These are phyloP conservation scores for Chascanopsetta lugubris DNA, from an alignment of 2,113 vertebrate species.

Conservation along the genomic window DNA sequence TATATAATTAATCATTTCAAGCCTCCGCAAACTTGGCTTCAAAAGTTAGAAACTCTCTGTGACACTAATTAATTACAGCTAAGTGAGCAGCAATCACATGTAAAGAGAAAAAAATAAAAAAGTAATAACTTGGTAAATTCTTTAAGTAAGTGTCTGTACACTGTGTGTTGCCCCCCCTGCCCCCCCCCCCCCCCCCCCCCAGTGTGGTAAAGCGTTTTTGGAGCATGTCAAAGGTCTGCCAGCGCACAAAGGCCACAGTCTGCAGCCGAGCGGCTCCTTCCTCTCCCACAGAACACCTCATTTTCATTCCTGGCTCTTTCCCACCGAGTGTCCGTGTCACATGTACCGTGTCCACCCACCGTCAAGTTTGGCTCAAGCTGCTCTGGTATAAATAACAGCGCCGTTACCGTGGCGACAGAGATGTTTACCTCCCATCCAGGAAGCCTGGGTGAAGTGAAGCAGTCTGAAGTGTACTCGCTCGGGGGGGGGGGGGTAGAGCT, in stretches of 20 bases:
- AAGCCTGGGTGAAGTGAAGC: too few relatives aligned
- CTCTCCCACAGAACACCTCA: not conserved
- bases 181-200: not conserved
- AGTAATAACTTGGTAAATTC: not conserved
- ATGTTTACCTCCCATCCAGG: too few relatives aligned
- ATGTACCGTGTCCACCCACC: too few relatives aligned
- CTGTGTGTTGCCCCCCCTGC: not conserved
- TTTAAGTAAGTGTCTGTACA: not conserved
- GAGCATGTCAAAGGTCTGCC: not conserved
- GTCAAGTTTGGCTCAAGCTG: too few relatives aligned
- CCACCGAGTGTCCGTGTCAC: too few relatives aligned
- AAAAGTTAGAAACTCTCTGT: not conserved
- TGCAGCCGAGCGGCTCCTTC: not conserved
- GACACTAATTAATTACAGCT: not conserved
- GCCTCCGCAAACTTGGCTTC: not conserved
- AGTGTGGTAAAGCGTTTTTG: not conserved
- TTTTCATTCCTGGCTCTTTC: too few relatives aligned
- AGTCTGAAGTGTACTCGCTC: too few relatives aligned
- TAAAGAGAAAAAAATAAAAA: not conserved
- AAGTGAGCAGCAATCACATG: not conserved
- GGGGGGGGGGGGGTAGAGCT: too few relatives aligned
- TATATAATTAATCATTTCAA: not conserved
- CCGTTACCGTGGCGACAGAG: too few relatives aligned
- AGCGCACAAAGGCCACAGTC: not conserved
- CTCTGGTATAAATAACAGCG: fast-evolving